These are phyloP conservation scores for Dolichopus griseipennis DNA, from an alignment of 2,888 invertebrate genomes.

Conservation along the genomic window DNA sequence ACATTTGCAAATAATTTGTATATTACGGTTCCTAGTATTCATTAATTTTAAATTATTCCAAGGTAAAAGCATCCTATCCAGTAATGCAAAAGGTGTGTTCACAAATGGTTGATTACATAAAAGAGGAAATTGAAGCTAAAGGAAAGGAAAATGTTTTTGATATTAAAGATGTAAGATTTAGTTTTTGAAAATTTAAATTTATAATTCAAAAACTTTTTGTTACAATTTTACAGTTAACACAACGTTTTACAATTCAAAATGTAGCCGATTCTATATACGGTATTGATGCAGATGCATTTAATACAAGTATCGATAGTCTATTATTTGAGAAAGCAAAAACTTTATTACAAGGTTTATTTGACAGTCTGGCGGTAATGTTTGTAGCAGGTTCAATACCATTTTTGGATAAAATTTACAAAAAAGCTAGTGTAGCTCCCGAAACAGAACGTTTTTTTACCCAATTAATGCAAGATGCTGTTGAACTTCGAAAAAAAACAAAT, in stretches of 20 bases:
- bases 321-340: conserved; percentile 31
- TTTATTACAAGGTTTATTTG: conserved; percentile 29
- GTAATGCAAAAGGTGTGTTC: conserved; percentile 43
- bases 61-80: conserved; percentile 45
- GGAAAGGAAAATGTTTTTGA: conserved; percentile 37
- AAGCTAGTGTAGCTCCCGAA: conserved; percentile 37
- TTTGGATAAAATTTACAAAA: conserved; percentile 27
- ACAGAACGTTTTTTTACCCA: conserved; percentile 48
- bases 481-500: conserved; percentile 26
- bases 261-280: conserved; percentile 45
- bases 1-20: neutral
- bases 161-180: conserved; percentile 38
- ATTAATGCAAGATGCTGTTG: conserved; percentile 30
- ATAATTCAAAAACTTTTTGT: neutral
- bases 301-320: conserved; percentile 26
- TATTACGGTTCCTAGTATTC: conserved; percentile 14
- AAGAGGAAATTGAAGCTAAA: conserved; percentile 29
- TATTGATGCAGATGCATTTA: conserved; percentile 40
- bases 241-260: conserved; percentile 42
- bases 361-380: no score
- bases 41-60: neutral
- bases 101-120: conserved; percentile 41
- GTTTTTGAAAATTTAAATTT: neutral
- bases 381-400: neutral
- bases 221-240: conserved; percentile 27